Percentiles rank a stretch among this genome's conserved stretches.
phyloP scores from a whole-genome alignment of 1,140 invertebrate species.

The Nephila pilipes region DNA sequence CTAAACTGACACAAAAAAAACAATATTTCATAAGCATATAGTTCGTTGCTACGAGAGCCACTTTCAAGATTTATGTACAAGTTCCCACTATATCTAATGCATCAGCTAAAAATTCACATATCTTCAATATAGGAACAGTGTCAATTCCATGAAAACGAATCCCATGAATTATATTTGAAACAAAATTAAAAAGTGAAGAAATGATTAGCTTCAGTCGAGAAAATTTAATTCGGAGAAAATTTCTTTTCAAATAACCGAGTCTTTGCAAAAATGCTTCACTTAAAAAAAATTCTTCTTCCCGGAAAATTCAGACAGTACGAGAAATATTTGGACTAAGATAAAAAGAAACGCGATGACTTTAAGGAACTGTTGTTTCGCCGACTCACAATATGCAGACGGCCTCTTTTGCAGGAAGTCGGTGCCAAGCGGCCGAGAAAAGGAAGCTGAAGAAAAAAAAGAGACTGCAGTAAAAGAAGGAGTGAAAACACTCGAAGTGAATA shows the following conservation, averaged over 20 bases:
- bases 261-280: background rate
- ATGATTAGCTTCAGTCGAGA: too few species aligned
- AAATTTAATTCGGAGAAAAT: background rate
- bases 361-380: background rate
- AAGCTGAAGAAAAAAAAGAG: background rate
- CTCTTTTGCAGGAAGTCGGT: background rate
- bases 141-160: too few species aligned
- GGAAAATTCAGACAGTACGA: background rate
- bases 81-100: too few species aligned
- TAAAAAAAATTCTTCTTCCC: background rate
- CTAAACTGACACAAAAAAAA: too few species aligned
- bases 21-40: too few species aligned
- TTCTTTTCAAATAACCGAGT: background rate
- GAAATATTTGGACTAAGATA: background rate
- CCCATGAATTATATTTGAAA: too few species aligned
- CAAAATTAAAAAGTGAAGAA: too few species aligned
- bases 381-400: slow-evolving; percentile 44
- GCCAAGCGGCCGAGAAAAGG: background rate
- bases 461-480: slow-evolving; percentile 2
- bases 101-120: too few species aligned
- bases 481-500: slow-evolving; percentile 67
- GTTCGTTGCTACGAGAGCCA: too few species aligned
- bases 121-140: too few species aligned
- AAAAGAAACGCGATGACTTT: background rate
- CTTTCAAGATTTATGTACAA: too few species aligned